These are phyloP conservation scores for Phasia obesa DNA, from an alignment of 2,888 invertebrate genomes.

Conservation along the genomic window DNA sequence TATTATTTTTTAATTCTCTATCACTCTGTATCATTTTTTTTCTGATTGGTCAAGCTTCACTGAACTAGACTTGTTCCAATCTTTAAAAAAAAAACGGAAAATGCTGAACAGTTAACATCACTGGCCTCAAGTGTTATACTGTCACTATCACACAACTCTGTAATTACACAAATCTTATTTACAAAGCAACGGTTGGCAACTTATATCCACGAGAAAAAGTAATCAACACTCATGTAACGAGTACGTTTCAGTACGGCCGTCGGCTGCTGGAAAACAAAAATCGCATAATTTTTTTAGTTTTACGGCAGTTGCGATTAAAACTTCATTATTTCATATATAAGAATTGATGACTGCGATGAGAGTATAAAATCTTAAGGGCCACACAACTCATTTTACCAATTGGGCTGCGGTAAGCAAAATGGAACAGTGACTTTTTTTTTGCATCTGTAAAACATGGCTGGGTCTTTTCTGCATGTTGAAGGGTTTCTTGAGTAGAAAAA, in stretches of 20 bases:
- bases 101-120: no score
- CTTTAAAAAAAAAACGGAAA: no score
- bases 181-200: slow-evolving; percentile 40
- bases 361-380: slow-evolving; percentile 53
- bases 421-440: slow-evolving; percentile 50
- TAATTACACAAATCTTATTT: neutral
- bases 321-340: slow-evolving; percentile 39
- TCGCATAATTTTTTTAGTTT: slow-evolving; percentile 67
- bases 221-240: slow-evolving; percentile 67
- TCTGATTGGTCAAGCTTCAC: no score
- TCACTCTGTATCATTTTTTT: no score
- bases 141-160: slow-evolving; percentile 27
- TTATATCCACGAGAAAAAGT: slow-evolving; percentile 36
- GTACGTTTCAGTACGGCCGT: slow-evolving; percentile 61
- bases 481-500: slow-evolving; percentile 30
- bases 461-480: slow-evolving; percentile 45
- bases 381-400: slow-evolving; percentile 45
- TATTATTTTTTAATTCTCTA: no score
- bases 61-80: no score
- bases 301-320: slow-evolving; percentile 63
- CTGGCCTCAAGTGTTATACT: neutral
- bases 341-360: slow-evolving; percentile 51
- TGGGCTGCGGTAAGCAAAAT: slow-evolving; percentile 65
- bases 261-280: slow-evolving; percentile 67
- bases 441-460: slow-evolving; percentile 64